A percentile compares a stretch with the other conserved stretches of the same genome.
Conservation (phyloP, 2,113 vertebrate genomes). For the Chaetops frenatus region DNA sequence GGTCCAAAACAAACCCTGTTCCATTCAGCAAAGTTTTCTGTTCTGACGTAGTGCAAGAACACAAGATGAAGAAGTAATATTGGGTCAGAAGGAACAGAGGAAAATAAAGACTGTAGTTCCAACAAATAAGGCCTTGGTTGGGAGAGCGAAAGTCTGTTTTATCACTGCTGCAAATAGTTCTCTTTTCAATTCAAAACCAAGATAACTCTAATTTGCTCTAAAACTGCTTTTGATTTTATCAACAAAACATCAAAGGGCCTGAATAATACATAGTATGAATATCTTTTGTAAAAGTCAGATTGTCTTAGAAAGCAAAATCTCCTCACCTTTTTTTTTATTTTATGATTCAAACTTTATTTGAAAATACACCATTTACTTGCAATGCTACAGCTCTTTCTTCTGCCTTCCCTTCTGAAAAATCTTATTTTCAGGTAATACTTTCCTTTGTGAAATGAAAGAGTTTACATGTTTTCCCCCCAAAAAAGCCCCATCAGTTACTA, state of each 20-base stretch:
- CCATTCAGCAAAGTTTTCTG: neutral
- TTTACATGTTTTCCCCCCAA: neutral
- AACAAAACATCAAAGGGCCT: neutral
- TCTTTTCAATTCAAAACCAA: neutral
- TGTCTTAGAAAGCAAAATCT: neutral
- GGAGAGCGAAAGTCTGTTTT: neutral
- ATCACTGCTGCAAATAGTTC: neutral
- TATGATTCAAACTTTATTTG: neutral
- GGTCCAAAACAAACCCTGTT: neutral
- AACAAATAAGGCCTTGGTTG: neutral
- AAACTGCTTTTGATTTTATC: conserved; percentile 14
- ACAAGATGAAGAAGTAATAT: neutral
- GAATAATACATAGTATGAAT: neutral
- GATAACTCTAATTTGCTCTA: neutral
- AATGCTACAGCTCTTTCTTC: neutral
- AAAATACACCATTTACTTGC: neutral
- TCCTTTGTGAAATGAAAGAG: neutral
- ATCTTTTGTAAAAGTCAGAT: neutral
- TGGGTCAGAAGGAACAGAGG: neutral
- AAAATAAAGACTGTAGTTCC: neutral
- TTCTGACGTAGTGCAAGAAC: neutral
- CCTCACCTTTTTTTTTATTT: neutral
- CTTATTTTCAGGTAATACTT: neutral
- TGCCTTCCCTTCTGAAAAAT: neutral
- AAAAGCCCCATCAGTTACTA: neutral